phyloP scores from a whole-genome alignment of 2,797 vertebrate genomes.

The Xerus rutilus region DNA sequence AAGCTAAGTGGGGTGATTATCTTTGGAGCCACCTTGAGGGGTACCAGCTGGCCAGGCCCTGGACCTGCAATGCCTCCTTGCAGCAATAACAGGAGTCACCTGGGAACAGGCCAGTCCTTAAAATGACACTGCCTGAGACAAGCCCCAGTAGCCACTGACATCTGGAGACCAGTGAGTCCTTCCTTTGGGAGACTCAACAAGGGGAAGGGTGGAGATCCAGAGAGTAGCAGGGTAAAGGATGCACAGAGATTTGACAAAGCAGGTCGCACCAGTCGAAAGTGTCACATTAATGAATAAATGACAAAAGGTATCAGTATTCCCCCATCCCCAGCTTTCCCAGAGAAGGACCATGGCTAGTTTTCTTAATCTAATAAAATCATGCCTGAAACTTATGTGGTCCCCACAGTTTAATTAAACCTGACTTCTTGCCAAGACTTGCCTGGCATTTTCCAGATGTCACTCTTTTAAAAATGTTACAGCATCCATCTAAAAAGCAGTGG shows the following conservation, averaged over 20 bases:
- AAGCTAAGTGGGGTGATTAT: not conserved
- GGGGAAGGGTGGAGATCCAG: not conserved
- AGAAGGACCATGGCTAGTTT: not conserved
- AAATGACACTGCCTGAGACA: not conserved
- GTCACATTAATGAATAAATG: not conserved
- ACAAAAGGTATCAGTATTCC: not conserved
- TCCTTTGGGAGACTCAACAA: not conserved
- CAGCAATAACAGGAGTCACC: not conserved
- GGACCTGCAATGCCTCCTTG: not conserved
- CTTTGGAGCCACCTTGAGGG: not conserved
- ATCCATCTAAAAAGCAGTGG: not conserved
- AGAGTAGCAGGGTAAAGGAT: not conserved
- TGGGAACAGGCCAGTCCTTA: not conserved
- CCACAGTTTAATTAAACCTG: not conserved
- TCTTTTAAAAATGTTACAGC: not conserved
- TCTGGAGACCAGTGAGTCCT: not conserved
- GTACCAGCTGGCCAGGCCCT: too few relatives aligned
- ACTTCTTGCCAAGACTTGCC: not conserved
- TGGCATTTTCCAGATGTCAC: not conserved
- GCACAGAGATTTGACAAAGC: not conserved
- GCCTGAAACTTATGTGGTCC: not conserved
- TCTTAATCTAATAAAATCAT: conserved; percentile 28
- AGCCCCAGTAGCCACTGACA: not conserved
- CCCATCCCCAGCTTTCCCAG: not conserved
- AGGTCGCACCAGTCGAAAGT: not conserved